Percentiles rank a stretch among this genome's conserved stretches.
Evolutionary conservation across 2,888 invertebrate genomes (phyloP).

Genomic region (Pristionchus mayeri): DNA sequence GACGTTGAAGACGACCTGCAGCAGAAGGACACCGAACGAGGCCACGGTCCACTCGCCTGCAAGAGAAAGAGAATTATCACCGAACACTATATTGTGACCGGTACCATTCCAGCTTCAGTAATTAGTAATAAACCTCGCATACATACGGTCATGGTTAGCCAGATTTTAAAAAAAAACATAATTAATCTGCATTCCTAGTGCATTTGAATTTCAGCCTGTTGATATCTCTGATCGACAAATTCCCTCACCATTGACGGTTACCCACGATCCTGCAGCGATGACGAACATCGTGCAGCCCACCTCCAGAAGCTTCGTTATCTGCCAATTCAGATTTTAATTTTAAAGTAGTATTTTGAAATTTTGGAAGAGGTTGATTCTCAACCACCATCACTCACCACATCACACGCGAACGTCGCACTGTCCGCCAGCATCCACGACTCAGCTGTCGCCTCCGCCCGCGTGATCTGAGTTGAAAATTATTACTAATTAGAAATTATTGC

Average conservation of each 20-base stretch:
- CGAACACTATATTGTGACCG: too few species aligned
- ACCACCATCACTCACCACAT: constrained; percentile 43
- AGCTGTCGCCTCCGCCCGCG: constrained; percentile 36
- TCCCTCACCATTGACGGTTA: neutral
- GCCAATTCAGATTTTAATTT: too few species aligned
- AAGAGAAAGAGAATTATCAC: neutral
- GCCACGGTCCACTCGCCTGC: constrained; percentile 63
- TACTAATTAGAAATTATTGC: neutral
- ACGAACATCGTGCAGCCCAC: constrained; percentile 47
- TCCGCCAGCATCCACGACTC: constrained; percentile 38
- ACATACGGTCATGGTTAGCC: too few species aligned
- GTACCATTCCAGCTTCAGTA: too few species aligned
- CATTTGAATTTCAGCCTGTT: neutral
- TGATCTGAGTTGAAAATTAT: neutral
- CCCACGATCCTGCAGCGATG: constrained; percentile 12
- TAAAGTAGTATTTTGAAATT: neutral
- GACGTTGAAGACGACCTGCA: constrained; percentile 81
- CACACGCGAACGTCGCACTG: neutral
- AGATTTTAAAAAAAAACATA: too few species aligned
- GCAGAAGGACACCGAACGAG: constrained; percentile 77
- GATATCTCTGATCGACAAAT: neutral
- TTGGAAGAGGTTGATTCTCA: neutral
- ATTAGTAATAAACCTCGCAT: too few species aligned
- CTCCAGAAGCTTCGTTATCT: constrained; percentile 29
- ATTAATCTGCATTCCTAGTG: too few species aligned